Evolutionary conservation across 2,888 invertebrate genomes (phyloP), one percentile per base, ranked within the genome.

Genomic region (Amiota minor): DNA sequence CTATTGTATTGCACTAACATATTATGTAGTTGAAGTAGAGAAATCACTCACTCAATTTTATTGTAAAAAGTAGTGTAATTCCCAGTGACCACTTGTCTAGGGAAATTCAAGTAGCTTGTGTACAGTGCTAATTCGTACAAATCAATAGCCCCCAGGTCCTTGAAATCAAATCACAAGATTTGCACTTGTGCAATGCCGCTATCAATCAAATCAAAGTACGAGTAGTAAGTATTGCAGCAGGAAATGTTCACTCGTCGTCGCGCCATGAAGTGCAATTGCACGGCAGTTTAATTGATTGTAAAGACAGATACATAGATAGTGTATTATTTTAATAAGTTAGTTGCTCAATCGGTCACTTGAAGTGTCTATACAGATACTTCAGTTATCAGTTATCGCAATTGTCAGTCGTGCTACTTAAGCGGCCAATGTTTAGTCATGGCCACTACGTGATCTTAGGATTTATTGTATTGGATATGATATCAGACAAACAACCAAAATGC

Each of bases 71-170:
- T 35, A 35, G 35, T 35, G 35, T 35, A 35, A 35, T 35, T 35
- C 35, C 35, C 35, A 35, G 2, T 35, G 35, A 35, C 35, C 35
- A 35, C 35, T 35, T 35, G 35, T 35, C 35, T 35, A 35, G 35
- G 9, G n/a, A 23, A 79, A 81, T 83, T 82, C 84, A 75, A 85
- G 85, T 82, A 83, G 83, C 82, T 75, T 76, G 82, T 82, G 82
- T 75, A 72, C 56, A 74, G 59, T 56, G 77, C 56, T 76, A 76
- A 76, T 76, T 6, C 62, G 55, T 53, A 68, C 76, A 56, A 50
- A 56, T 70, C 56, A 70, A 59, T 59, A 59, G 20, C 59, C 20
- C 20, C 3, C 56, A 70, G 49, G 20, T 47, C 35, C 69, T 71
- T 20, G 2, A 47, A 71, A 46, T 47, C 16, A 61, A 71, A 62